Conservation (phyloP, 2,113 vertebrate species). For the Acinonyx jubatus region DNA sequence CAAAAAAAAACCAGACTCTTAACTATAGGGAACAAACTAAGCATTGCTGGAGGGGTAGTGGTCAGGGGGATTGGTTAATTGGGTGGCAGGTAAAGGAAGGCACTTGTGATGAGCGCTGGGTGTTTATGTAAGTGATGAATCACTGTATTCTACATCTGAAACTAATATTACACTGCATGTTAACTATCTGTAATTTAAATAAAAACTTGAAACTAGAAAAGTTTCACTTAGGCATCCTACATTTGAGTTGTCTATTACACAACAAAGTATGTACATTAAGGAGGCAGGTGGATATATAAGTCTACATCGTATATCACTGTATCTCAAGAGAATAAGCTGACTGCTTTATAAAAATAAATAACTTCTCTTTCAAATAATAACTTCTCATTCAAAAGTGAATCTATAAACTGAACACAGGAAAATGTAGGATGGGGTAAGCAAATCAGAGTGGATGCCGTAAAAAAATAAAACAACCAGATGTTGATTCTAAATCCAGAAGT, state of each 20-base stretch:
- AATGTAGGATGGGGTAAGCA: background rate
- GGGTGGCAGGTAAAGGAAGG: background rate
- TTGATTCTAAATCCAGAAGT: slow-evolving; percentile 30
- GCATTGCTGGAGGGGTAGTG: background rate
- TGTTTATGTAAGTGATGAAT: background rate
- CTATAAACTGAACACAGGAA: background rate
- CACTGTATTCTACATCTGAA: background rate
- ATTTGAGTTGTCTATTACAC: background rate
- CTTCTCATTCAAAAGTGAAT: slow-evolving; percentile 31
- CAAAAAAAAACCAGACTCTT: background rate
- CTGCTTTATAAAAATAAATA: slow-evolving; percentile 42
- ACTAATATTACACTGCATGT: background rate
- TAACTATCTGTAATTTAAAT: background rate
- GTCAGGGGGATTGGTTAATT: background rate
- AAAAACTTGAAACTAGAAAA: background rate
- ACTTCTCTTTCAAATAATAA: slow-evolving; percentile 26
- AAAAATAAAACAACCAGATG: background rate
- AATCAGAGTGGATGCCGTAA: background rate
- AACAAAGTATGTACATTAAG: background rate
- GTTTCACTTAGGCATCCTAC: background rate
- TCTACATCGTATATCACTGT: background rate
- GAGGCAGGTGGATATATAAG: background rate
- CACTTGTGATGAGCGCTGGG: background rate
- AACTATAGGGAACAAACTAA: background rate
- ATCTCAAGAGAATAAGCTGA: slow-evolving; percentile 38